These are phyloP conservation scores for Drosophila paramelanica DNA, from an alignment of 2,888 invertebrate species.

Conservation along the genomic window DNA sequence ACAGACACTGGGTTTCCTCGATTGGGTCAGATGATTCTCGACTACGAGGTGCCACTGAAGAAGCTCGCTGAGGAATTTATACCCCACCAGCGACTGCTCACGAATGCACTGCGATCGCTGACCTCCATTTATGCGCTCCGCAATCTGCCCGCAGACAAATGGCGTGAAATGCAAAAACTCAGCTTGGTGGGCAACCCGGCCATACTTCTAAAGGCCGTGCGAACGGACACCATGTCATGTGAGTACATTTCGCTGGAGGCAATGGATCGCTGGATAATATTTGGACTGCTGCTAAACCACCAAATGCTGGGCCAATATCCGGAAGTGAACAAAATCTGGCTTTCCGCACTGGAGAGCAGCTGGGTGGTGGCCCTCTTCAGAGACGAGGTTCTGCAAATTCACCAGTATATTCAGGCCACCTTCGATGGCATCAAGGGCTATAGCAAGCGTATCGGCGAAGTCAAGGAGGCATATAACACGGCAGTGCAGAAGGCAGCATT, in stretches of 20 bases:
- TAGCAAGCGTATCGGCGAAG: slow-evolving; percentile 95
- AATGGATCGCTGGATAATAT: slow-evolving; percentile 98
- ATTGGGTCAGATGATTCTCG: slow-evolving; percentile 98
- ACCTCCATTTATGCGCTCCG: slow-evolving; percentile 94
- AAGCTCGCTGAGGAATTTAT: slow-evolving; percentile 98
- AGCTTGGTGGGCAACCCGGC: slow-evolving; percentile 97
- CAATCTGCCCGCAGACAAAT: slow-evolving; percentile 96
- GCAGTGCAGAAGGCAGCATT: slow-evolving; percentile 96
- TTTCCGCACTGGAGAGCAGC: slow-evolving; percentile 95
- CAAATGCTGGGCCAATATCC: slow-evolving; percentile 92
- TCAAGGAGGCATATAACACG: slow-evolving; percentile 96
- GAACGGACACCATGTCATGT: slow-evolving; percentile 98
- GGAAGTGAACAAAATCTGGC: slow-evolving; percentile 95
- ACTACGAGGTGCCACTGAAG: slow-evolving; percentile 97
- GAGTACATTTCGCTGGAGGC: slow-evolving; percentile 98
- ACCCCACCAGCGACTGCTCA: slow-evolving; percentile 94
- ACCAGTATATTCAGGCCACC: slow-evolving; percentile 95
- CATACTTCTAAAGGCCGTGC: slow-evolving; percentile 96
- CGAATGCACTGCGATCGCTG: slow-evolving; percentile 94
- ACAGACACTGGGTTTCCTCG: slow-evolving; percentile 97
- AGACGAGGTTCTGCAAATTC: slow-evolving; percentile 98
- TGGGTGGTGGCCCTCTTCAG: slow-evolving; percentile 98
- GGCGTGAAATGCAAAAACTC: slow-evolving; percentile 96
- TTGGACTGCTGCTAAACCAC: slow-evolving; percentile 96
- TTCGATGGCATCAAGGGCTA: slow-evolving; percentile 98